Conservation (phyloP, 2,113 vertebrate genomes). For the Gambusia affinis region DNA sequence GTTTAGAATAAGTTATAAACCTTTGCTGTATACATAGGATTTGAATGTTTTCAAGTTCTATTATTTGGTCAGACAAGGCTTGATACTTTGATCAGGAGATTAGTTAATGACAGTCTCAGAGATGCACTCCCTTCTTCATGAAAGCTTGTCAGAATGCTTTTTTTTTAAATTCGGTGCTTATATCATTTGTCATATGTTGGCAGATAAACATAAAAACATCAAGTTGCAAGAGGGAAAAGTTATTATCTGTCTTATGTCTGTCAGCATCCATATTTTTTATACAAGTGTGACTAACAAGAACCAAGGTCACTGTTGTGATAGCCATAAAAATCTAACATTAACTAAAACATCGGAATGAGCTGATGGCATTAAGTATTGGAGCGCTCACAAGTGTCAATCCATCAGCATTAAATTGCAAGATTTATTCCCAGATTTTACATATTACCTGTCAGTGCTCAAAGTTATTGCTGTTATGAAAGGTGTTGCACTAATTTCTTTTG, state of each 20-base stretch:
- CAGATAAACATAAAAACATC: too few species aligned
- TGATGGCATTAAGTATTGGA: too few species aligned
- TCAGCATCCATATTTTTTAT: neutral
- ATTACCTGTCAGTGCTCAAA: too few species aligned
- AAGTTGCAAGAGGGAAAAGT: too few species aligned
- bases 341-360: too few species aligned
- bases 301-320: too few species aligned
- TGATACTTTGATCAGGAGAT: constrained; percentile 57
- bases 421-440: too few species aligned
- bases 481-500: neutral
- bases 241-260: neutral
- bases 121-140: constrained; percentile 10
- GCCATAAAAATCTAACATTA: too few species aligned
- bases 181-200: too few species aligned
- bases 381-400: too few species aligned
- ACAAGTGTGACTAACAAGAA: neutral
- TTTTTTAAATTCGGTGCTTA: neutral
- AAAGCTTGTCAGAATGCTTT: neutral
- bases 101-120: constrained; percentile 23
- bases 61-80: constrained; percentile 52
- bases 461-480: too few species aligned
- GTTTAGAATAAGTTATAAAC: constrained; percentile 33
- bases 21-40: constrained; percentile 27
- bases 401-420: too few species aligned
- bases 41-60: constrained; percentile 31